Percentiles rank a stretch among this genome's conserved stretches.
Evolutionary conservation across 2,113 vertebrate genomes (phyloP).

Genomic region (Osmerus eperlanus): DNA sequence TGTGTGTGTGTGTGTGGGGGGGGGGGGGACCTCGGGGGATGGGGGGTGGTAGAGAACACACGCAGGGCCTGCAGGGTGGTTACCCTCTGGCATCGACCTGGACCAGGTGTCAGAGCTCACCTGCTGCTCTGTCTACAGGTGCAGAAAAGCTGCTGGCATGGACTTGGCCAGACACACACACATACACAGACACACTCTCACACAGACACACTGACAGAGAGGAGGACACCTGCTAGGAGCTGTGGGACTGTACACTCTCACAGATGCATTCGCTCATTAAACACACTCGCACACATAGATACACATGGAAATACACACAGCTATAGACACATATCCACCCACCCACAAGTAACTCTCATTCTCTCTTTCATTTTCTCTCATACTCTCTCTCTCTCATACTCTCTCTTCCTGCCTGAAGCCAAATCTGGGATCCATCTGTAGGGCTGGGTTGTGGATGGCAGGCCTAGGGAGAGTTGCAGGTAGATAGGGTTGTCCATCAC

Average conservation of each 20-base stretch:
- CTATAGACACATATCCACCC: no score
- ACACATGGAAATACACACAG: slow-evolving; percentile 1
- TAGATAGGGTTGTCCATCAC: no score
- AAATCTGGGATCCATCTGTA: no score
- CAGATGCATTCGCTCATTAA: neutral
- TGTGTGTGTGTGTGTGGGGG: neutral
- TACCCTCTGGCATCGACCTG: slow-evolving; percentile 34
- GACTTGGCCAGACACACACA: neutral
- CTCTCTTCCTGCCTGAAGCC: no score
- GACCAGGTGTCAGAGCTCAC: slow-evolving; percentile 55
- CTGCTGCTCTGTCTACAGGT: slow-evolving; percentile 43
- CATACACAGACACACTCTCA: neutral
- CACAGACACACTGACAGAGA: neutral
- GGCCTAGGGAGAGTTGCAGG: no score
- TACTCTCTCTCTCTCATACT: no score
- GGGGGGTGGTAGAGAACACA: slow-evolving; percentile 20
- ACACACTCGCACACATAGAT: neutral
- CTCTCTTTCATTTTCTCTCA: no score
- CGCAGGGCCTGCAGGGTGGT: slow-evolving; percentile 21
- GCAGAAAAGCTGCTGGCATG: slow-evolving; percentile 14
- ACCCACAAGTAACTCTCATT: no score
- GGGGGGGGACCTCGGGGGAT: slow-evolving; percentile 5
- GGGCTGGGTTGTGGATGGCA: no score
- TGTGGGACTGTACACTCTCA: no score
- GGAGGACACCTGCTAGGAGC: no score